phyloP scores from a whole-genome alignment of 2,113 vertebrate species.

The Pollachius pollachius region DNA sequence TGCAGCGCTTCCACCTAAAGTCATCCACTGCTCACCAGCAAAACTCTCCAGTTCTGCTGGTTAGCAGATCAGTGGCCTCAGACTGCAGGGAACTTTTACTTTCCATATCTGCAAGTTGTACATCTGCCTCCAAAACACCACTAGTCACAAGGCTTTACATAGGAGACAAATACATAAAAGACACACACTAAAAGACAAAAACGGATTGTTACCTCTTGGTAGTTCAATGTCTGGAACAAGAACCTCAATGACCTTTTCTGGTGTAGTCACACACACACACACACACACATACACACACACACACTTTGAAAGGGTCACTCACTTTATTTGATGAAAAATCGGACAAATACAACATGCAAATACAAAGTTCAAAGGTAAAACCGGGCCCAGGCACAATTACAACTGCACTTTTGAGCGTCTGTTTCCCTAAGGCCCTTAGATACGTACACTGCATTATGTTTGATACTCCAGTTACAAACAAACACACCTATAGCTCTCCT shows the following conservation, averaged over 20 bases:
- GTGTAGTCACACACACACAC: not conserved
- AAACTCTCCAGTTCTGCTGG: too few relatives aligned
- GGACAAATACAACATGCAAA: not conserved
- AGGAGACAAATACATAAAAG: not conserved
- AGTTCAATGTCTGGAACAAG: constrained; percentile 8
- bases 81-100: too few relatives aligned
- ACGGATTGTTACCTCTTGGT: constrained; percentile 34
- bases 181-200: not conserved
- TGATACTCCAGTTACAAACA: too few relatives aligned
- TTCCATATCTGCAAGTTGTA: too few relatives aligned
- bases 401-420: too few relatives aligned
- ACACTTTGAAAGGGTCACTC: not conserved
- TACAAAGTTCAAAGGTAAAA: not conserved
- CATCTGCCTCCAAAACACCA: constrained; percentile 1
- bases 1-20: too few relatives aligned
- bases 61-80: too few relatives aligned
- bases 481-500: too few relatives aligned
- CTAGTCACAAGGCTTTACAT: not conserved
- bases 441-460: too few relatives aligned
- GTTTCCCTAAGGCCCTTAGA: too few relatives aligned
- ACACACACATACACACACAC: not conserved
- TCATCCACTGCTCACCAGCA: too few relatives aligned
- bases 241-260: constrained; percentile 18
- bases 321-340: not conserved
- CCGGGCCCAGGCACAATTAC: not conserved